phyloP scores from a whole-genome alignment of 2,113 vertebrate species.

The Pelvicachromis taeniatus region DNA sequence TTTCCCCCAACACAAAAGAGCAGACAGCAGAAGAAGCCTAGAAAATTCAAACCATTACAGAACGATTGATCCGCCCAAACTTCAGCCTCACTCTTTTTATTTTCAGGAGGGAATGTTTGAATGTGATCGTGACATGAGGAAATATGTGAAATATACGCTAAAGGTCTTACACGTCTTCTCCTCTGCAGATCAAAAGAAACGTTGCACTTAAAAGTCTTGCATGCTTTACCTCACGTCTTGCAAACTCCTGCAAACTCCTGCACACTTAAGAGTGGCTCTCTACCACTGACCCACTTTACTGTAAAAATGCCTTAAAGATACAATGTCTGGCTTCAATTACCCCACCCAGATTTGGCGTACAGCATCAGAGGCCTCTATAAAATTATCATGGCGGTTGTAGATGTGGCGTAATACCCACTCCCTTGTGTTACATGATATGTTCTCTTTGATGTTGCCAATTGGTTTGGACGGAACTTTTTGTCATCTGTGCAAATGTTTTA shows the following conservation, averaged over 20 bases:
- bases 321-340: constrained; percentile 73
- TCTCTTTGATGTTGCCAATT: constrained; percentile 50
- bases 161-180: background rate
- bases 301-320: constrained; percentile 56
- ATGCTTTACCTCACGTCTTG: constrained; percentile 15
- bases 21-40: constrained; percentile 34
- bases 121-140: background rate
- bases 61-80: constrained; percentile 27
- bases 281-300: constrained; percentile 62
- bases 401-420: constrained; percentile 48
- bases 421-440: constrained; percentile 53
- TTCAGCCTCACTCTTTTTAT: background rate
- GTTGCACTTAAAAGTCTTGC: background rate
- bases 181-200: background rate
- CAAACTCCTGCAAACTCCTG: background rate
- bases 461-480: constrained; percentile 13
- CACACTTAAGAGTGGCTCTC: constrained; percentile 2
- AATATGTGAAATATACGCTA: background rate
- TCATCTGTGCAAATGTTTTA: constrained; percentile 12
- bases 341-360: constrained; percentile 53
- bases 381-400: constrained; percentile 59
- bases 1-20: constrained; percentile 70
- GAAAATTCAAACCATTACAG: constrained; percentile 54
- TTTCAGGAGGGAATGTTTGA: constrained; percentile 1
- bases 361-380: constrained; percentile 62